phyloP scores from a whole-genome alignment of 1,140 invertebrate species.

The Lethrus apterus region DNA sequence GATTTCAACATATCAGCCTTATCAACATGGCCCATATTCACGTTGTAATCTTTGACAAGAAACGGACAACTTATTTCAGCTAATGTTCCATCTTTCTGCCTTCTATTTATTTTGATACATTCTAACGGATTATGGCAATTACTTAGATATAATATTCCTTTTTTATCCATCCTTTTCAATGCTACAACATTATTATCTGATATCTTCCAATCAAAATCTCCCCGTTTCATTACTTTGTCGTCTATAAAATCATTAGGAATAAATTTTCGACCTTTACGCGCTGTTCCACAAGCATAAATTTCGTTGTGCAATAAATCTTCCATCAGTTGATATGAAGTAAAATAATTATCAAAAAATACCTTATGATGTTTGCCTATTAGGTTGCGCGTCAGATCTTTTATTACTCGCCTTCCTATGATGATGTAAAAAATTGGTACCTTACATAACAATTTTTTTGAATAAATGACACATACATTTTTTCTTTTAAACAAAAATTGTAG shows the following conservation, averaged over 20 bases:
- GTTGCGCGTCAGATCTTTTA: slow-evolving; percentile 13
- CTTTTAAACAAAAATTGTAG: too few species aligned
- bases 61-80: slow-evolving; percentile 27
- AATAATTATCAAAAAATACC: slow-evolving; percentile 21
- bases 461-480: too few species aligned
- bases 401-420: slow-evolving; percentile 17
- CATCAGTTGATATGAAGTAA: slow-evolving; percentile 4
- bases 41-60: slow-evolving; percentile 36
- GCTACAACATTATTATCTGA: slow-evolving; percentile 31
- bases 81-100: slow-evolving; percentile 13
- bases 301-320: neutral
- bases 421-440: too few species aligned
- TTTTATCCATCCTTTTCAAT: slow-evolving; percentile 39
- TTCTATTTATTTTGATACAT: neutral
- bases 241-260: slow-evolving; percentile 24
- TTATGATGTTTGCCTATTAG: slow-evolving; percentile 15
- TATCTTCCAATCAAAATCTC: slow-evolving; percentile 33
- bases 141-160: slow-evolving; percentile 35
- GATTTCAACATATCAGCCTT: slow-evolving; percentile 37
- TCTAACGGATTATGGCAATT: slow-evolving; percentile 33
- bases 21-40: slow-evolving; percentile 39
- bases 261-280: slow-evolving; percentile 28
- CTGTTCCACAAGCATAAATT: slow-evolving; percentile 35
- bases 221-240: slow-evolving; percentile 35
- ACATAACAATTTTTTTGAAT: too few species aligned